These are phyloP conservation scores for Gastracanthus pulcherrimus DNA, from an alignment of 2,888 invertebrate genomes.

Conservation along the genomic window DNA sequence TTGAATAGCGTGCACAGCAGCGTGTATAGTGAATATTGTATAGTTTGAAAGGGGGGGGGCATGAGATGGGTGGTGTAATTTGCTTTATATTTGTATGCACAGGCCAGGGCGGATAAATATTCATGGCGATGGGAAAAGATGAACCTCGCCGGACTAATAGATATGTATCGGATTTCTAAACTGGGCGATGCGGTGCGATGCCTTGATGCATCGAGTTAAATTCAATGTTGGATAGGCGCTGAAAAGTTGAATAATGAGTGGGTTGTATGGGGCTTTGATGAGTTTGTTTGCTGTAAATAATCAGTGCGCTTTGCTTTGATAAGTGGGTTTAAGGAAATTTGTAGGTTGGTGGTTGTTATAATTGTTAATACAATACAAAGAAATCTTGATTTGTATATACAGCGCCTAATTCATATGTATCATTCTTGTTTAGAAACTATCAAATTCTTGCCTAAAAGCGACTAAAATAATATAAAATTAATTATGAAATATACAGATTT, in stretches of 20 bases:
- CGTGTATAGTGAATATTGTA: not conserved
- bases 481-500: no score
- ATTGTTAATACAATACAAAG: no score
- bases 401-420: no score
- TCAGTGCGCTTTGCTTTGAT: not conserved
- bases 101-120: slow-evolving; percentile 39
- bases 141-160: slow-evolving; percentile 32
- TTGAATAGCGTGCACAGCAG: not conserved
- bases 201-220: slow-evolving; percentile 10
- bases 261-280: not conserved
- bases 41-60: not conserved
- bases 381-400: no score
- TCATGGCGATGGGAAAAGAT: slow-evolving; percentile 39
- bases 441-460: no score
- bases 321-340: not conserved
- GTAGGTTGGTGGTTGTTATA: no score
- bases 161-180: slow-evolving; percentile 45
- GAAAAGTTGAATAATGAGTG: slow-evolving; percentile 13
- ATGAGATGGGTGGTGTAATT: slow-evolving; percentile 49
- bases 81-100: slow-evolving; percentile 33
- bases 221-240: slow-evolving; percentile 17
- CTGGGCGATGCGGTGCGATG: not conserved
- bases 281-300: not conserved
- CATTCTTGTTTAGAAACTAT: no score
- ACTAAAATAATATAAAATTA: no score